Base-by-base conservation (phyloP, 2,888 invertebrate genomes). In the Melitaea athalia region DNA sequence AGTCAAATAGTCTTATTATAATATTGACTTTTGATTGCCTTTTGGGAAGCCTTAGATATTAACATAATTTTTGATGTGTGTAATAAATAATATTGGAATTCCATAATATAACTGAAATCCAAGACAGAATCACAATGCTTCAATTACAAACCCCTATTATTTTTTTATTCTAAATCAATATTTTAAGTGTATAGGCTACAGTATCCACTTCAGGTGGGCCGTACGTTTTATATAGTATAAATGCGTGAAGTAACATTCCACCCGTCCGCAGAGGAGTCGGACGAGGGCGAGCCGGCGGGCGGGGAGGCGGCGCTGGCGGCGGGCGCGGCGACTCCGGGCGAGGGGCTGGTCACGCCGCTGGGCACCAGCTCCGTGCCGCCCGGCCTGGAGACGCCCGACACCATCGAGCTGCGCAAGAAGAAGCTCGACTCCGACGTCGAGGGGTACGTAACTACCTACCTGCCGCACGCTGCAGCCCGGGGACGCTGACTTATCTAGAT, bases 361-460 rank as follows among this genome's bases (percentile, higher is more conserved):
- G 99, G 99, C 49, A 95, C 98, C 76, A 96, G 97, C 50, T 95
- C 95, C 72, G 97, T 99, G 67, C 98, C 99, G 14, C 96, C 98
- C 60, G 99, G 99, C 69, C 95, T 99, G 92, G 99, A 99, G 92
- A 99, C 99, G 0, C 99, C 99, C 0, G 99, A 99, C 85, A 98
- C 98, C 76, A 99, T 99, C 81, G 99, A 99, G 86, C 93, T 99
- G 75, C 94, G 99, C 75, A 99, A 99, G 93, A 97, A 98, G 91
- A 98, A 99, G 84, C 97, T 98, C 72, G 99, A 99, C 87, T 96
- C 95, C 70, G 98, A 99, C 86, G 97, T 98, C 95, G 99, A 99
- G 86, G 97, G 98, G 97, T 95, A 85, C 85, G 93, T 62, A 3
- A 50, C n/a, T 15, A 49, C 33, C 15, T 11, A 5, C 24, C 11